Evolutionary conservation across 2,797 vertebrate genomes (phyloP).

Genomic region (Xiphorhynchus erythropygius): DNA sequence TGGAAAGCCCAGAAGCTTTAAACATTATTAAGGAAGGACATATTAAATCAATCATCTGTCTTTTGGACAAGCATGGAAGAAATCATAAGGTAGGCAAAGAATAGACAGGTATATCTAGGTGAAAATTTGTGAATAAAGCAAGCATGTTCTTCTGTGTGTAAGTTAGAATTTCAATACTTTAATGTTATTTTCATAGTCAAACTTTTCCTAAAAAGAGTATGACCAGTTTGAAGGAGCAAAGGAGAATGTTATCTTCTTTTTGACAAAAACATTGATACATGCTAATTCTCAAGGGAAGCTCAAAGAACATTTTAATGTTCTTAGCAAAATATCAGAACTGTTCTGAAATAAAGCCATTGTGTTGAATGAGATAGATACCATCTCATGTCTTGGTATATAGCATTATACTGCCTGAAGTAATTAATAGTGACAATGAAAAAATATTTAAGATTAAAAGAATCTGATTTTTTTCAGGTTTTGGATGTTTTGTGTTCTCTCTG

Average conservation of each 20-base stretch:
- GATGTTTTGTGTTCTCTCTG: constrained; percentile 94
- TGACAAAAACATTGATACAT: neutral
- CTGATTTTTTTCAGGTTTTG: constrained; percentile 80
- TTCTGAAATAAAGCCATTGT: neutral
- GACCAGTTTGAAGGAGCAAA: neutral
- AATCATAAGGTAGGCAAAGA: constrained; percentile 87
- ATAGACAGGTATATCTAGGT: neutral
- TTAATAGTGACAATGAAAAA: neutral
- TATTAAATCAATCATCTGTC: constrained; percentile 95
- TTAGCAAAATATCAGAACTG: neutral
- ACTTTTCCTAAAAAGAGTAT: neutral
- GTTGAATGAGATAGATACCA: neutral
- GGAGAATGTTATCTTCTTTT: neutral
- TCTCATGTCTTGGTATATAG: neutral
- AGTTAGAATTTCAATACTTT: neutral
- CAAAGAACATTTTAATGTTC: neutral
- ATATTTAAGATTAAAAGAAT: neutral
- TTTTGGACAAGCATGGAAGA: constrained; percentile 94
- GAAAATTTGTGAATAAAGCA: neutral
- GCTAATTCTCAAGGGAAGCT: neutral
- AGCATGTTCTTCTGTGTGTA: neutral
- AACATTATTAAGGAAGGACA: constrained; percentile 98
- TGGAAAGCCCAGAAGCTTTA: constrained; percentile 95
- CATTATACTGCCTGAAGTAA: neutral
- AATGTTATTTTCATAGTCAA: neutral